Conservation (phyloP, 2,797 vertebrate genomes). For the Syngnathus rostellatus region DNA sequence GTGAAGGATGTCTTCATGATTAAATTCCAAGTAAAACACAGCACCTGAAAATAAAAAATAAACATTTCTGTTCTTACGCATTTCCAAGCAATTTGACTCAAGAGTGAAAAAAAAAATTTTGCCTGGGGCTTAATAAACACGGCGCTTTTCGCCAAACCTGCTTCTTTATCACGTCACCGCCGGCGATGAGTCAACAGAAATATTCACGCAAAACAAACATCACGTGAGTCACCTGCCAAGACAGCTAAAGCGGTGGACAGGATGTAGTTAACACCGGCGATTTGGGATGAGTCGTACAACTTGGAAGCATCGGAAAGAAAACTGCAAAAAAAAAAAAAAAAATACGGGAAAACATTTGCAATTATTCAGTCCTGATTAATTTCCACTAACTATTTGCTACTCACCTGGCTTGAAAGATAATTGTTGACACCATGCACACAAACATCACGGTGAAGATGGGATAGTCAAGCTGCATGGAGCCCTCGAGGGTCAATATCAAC, state of each 20-base stretch:
- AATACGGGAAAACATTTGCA: too few species aligned
- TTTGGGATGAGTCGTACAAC: constrained; percentile 80
- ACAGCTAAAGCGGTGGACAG: constrained; percentile 79
- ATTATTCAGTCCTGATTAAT: too few species aligned
- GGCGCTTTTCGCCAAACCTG: neutral
- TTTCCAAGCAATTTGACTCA: neutral
- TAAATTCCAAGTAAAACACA: constrained; percentile 89
- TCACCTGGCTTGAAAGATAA: constrained; percentile 84
- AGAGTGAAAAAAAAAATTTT: neutral
- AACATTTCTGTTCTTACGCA: neutral
- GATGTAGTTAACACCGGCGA: constrained; percentile 85
- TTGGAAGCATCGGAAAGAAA: constrained; percentile 86
- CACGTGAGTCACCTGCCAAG: constrained; percentile 72
- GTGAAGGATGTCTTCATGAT: constrained; percentile 78
- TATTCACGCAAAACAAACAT: constrained; percentile 1
- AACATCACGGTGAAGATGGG: constrained; percentile 95
- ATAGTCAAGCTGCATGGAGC: constrained; percentile 78
- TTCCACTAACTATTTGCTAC: neutral
- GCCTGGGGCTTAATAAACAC: constrained; percentile 1
- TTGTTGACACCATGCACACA: constrained; percentile 87
- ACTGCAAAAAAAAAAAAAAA: constrained; percentile 49
- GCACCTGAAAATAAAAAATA: constrained; percentile 69
- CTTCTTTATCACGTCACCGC: too few species aligned
- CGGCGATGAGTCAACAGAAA: neutral
- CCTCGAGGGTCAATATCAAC: constrained; percentile 80